Percentiles rank a stretch among this genome's conserved stretches.
These are phyloP conservation scores for Strigops habroptila DNA, from an alignment of 2,113 vertebrate species.

Conservation along the genomic window DNA sequence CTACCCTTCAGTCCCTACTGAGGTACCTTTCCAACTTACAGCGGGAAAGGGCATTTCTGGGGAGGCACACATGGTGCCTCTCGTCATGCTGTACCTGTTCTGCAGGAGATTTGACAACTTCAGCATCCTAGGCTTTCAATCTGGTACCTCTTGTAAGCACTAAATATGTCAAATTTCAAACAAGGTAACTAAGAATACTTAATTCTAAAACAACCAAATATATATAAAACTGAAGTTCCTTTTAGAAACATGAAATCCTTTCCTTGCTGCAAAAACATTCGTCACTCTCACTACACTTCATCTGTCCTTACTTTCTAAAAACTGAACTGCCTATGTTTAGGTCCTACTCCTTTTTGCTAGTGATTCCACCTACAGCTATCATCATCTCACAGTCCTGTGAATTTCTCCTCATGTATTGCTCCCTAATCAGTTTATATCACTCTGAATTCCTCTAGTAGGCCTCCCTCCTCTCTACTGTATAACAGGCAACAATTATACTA, in stretches of 20 bases:
- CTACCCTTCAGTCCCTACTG: constrained; percentile 52
- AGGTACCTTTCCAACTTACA: background rate
- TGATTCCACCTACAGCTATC: background rate
- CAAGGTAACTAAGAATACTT: background rate
- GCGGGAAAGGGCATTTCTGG: background rate
- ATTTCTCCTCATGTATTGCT: background rate
- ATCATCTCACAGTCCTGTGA: background rate
- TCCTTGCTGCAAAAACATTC: background rate
- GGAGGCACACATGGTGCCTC: background rate
- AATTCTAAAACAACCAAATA: background rate
- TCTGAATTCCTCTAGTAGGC: background rate
- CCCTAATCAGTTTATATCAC: background rate
- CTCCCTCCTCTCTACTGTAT: background rate
- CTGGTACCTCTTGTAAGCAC: background rate
- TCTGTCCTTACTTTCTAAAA: background rate
- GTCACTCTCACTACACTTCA: background rate
- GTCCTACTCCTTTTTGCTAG: background rate
- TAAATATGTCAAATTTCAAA: background rate
- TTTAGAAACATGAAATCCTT: background rate
- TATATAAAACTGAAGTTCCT: background rate
- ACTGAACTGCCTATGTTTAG: background rate
- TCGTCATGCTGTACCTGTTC: background rate
- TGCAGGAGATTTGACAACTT: background rate
- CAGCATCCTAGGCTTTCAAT: background rate
- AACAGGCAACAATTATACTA: background rate